These are phyloP conservation scores for Melanotaenia pygmaea DNA, from an alignment of 2,797 vertebrate species.

Conservation along the genomic window DNA sequence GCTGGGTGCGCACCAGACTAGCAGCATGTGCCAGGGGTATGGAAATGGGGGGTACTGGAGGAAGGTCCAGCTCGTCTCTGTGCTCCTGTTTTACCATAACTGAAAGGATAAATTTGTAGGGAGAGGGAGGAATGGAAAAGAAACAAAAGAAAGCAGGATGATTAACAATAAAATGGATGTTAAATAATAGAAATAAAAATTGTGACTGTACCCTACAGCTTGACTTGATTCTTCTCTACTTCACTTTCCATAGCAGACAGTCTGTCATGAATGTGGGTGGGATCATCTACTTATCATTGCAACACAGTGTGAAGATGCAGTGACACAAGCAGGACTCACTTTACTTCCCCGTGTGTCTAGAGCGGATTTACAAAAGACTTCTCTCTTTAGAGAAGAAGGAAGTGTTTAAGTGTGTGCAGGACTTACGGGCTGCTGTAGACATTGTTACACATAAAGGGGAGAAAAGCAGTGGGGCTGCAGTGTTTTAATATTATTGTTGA, in stretches of 20 bases:
- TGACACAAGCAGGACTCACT: background rate
- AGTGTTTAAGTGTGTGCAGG: background rate
- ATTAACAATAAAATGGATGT: slow-evolving; percentile 11
- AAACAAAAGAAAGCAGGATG: slow-evolving; percentile 20
- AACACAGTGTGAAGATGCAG: background rate
- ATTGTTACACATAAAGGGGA: background rate
- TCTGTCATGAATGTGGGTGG: background rate
- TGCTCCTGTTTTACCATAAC: slow-evolving; percentile 96
- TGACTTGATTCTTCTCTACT: background rate
- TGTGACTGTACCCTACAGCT: background rate
- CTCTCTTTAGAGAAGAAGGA: background rate
- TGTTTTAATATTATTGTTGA: background rate
- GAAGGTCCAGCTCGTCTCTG: slow-evolving; percentile 91
- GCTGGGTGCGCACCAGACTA: slow-evolving; percentile 85
- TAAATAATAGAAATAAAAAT: background rate
- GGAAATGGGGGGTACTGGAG: slow-evolving; percentile 85
- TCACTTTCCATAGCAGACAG: background rate
- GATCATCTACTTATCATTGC: background rate
- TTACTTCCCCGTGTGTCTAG: background rate
- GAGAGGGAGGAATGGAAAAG: slow-evolving; percentile 19
- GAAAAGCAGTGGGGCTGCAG: background rate
- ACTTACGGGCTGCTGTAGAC: background rate
- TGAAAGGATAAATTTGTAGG: slow-evolving; percentile 65
- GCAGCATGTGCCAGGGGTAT: slow-evolving; percentile 83
- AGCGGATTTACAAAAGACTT: background rate